phyloP scores from a whole-genome alignment of 2,797 vertebrate species.

The Xerus rutilus region DNA sequence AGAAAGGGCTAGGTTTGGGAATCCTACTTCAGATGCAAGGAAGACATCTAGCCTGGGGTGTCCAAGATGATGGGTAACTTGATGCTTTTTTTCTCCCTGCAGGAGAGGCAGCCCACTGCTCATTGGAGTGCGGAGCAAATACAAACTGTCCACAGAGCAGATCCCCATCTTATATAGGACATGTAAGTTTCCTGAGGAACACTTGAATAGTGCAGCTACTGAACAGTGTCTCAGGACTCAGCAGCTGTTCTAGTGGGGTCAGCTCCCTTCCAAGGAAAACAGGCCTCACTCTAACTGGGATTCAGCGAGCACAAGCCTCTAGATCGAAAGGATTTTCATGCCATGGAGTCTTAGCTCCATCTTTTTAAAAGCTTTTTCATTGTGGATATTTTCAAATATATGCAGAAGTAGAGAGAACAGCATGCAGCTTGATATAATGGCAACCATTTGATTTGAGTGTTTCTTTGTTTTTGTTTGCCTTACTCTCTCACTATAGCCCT shows the following conservation, averaged over 20 bases:
- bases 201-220: background rate
- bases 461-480: background rate
- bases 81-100: slow-evolving; percentile 59
- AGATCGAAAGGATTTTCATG: background rate
- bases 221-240: background rate
- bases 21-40: background rate
- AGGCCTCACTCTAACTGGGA: too few species aligned
- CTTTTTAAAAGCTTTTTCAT: background rate
- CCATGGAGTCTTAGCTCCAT: background rate
- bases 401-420: background rate
- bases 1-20: background rate
- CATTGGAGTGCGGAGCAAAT: slow-evolving; percentile 96
- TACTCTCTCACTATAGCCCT: background rate
- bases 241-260: background rate
- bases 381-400: background rate
- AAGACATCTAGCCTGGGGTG: background rate
- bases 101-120: slow-evolving; percentile 98
- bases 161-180: slow-evolving; percentile 95
- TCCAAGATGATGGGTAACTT: background rate
- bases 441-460: background rate
- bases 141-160: slow-evolving; percentile 94
- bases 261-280: background rate
- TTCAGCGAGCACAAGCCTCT: background rate
- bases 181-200: slow-evolving; percentile 89
- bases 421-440: background rate